Conservation (phyloP, 1,140 invertebrate genomes). For the Lordiphosa stackelbergi region DNA sequence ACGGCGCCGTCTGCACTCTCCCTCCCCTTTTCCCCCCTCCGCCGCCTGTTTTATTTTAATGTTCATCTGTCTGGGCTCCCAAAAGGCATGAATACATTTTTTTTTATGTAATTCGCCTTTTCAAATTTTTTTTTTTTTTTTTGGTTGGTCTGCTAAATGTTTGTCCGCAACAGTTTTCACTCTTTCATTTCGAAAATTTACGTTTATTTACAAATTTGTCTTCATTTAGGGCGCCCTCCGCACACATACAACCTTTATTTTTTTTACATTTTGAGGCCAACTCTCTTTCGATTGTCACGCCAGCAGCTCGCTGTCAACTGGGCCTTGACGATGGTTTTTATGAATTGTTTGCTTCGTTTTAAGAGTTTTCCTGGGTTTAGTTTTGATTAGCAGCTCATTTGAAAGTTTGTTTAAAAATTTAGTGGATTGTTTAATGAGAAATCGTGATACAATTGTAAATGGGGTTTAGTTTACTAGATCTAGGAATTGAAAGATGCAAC, state of each 20-base stretch:
- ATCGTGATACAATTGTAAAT: background rate
- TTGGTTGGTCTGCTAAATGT: constrained; percentile 47
- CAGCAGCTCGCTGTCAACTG: constrained; percentile 61
- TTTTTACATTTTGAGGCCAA: constrained; percentile 38
- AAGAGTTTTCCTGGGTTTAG: constrained; percentile 14
- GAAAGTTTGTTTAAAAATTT: constrained; percentile 40
- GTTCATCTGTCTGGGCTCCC: constrained; percentile 40
- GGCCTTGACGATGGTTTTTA: constrained; percentile 59
- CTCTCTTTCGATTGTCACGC: constrained; percentile 36
- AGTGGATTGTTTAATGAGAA: background rate
- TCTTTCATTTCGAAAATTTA: constrained; percentile 59
- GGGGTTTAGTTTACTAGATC: too few relatives aligned
- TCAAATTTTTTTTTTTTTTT: constrained; percentile 34
- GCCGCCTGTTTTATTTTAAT: constrained; percentile 37
- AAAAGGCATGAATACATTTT: constrained; percentile 16
- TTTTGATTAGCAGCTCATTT: constrained; percentile 62
- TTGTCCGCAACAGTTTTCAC: constrained; percentile 65
- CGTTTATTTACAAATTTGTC: constrained; percentile 73
- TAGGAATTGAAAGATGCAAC: too few relatives aligned
- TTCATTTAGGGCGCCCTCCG: constrained; percentile 59
- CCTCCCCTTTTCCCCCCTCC: background rate
- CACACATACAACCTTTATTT: constrained; percentile 30
- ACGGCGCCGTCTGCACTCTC: constrained; percentile 22
- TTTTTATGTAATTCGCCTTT: constrained; percentile 57
- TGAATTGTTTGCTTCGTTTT: constrained; percentile 33